These are phyloP conservation scores for Rhagium mordax DNA, from an alignment of 2,888 invertebrate species.

Conservation along the genomic window DNA sequence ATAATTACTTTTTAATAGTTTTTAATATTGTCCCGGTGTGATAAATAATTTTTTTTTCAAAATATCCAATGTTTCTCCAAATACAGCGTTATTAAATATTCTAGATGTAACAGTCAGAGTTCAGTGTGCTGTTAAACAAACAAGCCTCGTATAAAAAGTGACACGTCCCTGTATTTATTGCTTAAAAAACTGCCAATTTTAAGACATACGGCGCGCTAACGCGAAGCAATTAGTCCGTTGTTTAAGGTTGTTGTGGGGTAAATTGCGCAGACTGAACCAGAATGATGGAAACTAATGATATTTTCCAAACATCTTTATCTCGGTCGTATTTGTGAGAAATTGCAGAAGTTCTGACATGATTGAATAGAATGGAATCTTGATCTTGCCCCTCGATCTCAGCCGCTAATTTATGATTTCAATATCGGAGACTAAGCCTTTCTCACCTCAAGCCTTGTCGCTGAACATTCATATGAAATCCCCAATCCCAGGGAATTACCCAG, in stretches of 20 bases:
- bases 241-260: not conserved
- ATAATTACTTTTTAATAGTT: too few species aligned
- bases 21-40: too few species aligned
- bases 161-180: not conserved
- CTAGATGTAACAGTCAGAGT: too few species aligned
- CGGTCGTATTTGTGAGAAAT: constrained; percentile 6
- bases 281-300: constrained; percentile 18
- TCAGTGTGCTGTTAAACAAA: too few species aligned
- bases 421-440: constrained; percentile 13
- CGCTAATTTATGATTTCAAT: constrained; percentile 30
- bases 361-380: constrained; percentile 25
- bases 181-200: not conserved
- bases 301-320: constrained; percentile 21
- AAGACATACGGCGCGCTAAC: not conserved
- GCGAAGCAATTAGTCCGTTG: not conserved
- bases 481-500: constrained; percentile 16
- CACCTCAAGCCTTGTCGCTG: constrained; percentile 10
- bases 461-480: constrained; percentile 1
- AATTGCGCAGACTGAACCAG: not conserved
- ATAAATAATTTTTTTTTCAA: too few species aligned
- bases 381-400: not conserved
- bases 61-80: too few species aligned
- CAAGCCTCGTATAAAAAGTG: too few species aligned
- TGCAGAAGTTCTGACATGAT: constrained; percentile 13
- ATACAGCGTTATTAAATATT: too few species aligned